phyloP scores from a whole-genome alignment of 2,888 invertebrate species.

The Cheilosia pagana region DNA sequence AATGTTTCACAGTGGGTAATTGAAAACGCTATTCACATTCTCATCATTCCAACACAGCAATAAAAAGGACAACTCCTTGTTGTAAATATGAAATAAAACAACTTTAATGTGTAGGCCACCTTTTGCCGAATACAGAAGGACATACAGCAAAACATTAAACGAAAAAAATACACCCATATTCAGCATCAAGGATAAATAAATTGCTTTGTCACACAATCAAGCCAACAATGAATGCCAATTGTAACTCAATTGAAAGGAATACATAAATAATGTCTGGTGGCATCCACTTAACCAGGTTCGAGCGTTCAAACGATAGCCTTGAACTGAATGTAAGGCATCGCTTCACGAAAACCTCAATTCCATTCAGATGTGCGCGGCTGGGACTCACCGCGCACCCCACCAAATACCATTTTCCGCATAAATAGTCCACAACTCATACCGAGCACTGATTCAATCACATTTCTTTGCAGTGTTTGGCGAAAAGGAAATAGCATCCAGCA shows the following conservation, averaged over 20 bases:
- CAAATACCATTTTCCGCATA: slow-evolving; percentile 4
- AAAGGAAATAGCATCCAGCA: slow-evolving; percentile 52
- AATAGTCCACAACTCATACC: background rate
- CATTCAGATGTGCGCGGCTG: slow-evolving; percentile 4
- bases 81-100: too few relatives aligned
- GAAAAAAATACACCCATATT: background rate
- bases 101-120: too few relatives aligned
- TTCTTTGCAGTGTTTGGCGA: slow-evolving; percentile 57
- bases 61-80: too few relatives aligned
- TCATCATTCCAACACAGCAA: too few relatives aligned
- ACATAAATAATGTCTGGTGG: slow-evolving; percentile 16
- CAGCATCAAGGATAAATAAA: background rate
- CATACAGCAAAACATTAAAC: background rate
- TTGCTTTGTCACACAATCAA: slow-evolving; percentile 11
- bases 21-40: too few relatives aligned
- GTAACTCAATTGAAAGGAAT: slow-evolving; percentile 11
- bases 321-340: slow-evolving; percentile 4
- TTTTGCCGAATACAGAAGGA: background rate
- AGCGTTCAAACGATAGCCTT: slow-evolving; percentile 38
- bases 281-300: slow-evolving; percentile 25
- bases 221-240: slow-evolving; percentile 22
- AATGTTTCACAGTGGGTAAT: too few relatives aligned
- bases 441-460: slow-evolving; percentile 63
- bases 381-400: background rate
- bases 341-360: slow-evolving; percentile 12